These are phyloP conservation scores for Lydus trimaculatus DNA, from an alignment of 2,888 invertebrate genomes.

Conservation along the genomic window DNA sequence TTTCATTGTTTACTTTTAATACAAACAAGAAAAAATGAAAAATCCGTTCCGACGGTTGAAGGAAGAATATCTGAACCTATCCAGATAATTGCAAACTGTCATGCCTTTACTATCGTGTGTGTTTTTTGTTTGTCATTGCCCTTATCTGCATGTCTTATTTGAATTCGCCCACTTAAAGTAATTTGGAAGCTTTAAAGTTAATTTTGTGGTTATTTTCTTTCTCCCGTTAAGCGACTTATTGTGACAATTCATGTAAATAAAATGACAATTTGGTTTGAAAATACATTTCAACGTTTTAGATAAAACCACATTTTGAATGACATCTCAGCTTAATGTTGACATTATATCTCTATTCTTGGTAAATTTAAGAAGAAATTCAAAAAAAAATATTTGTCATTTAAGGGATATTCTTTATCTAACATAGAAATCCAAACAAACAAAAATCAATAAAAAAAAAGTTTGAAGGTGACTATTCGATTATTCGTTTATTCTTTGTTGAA, in stretches of 20 bases:
- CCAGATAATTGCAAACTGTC: too few species aligned
- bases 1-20: too few species aligned
- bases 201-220: constrained; percentile 27
- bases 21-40: too few species aligned
- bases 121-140: background rate
- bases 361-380: background rate
- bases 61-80: too few species aligned
- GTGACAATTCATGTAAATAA: constrained; percentile 31
- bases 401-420: too few species aligned
- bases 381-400: too few species aligned
- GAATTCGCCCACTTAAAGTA: constrained; percentile 20
- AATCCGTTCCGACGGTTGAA: too few species aligned
- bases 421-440: background rate
- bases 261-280: constrained; percentile 32
- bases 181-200: constrained; percentile 26
- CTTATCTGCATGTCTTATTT: background rate
- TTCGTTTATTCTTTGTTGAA: background rate
- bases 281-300: constrained; percentile 27
- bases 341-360: too few species aligned
- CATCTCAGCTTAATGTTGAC: background rate
- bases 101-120: too few species aligned
- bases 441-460: background rate
- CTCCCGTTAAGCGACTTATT: constrained; percentile 22
- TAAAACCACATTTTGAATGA: constrained; percentile 23
- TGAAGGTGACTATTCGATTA: background rate